Base-by-base conservation (phyloP, 2,113 vertebrate genomes). In the Perognathus longimembris region DNA sequence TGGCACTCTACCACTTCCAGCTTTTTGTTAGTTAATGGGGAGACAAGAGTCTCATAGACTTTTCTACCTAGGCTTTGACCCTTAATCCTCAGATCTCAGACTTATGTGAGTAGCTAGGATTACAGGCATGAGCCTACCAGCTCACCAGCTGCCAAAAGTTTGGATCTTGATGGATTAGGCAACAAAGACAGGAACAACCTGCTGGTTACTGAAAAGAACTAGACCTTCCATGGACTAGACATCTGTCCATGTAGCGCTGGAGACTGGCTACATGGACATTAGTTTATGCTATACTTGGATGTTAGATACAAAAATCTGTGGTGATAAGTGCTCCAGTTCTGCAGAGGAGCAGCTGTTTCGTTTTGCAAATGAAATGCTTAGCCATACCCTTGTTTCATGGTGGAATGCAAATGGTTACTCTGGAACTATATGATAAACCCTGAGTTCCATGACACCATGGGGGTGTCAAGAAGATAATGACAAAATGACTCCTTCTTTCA, bases 401-500 rank as follows among this genome's bases (percentile, higher is more conserved):
- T 26, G 24, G 59, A 20, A 1, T 82, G 8, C 61, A 40, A 54
- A 28, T 42, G 38, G 82, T 61, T 81, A 75, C 30, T 81, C n/a
- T 78, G 20, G 81, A 40, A 3, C 0, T 67, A 59, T n/a, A 22
- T n/a, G 45, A 28, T 34, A 83, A 45, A 50, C 59, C 6, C 1
- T 26, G 50, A 40, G n/a, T 79, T 28, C 61, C 15, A 22, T 9
- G 12, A 63, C 93, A 54, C 50, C 17, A 32, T 87, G 40, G 14
- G 28, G 14, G 18, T 34, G 1, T 32, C 20, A 12, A 36, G 10
- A 2, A 78, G 74, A 70, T 70, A 28, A 85, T 64, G 10, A 91
- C 78, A 32, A 87, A n/a, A 63, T 2, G 9, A 40, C 7, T 89
- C 40, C 40, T 94, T 90, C 64, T 69, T 87, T 86, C 32, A 78